phyloP scores from a whole-genome alignment of 2,113 vertebrate species.

The Gopherus flavomarginatus region DNA sequence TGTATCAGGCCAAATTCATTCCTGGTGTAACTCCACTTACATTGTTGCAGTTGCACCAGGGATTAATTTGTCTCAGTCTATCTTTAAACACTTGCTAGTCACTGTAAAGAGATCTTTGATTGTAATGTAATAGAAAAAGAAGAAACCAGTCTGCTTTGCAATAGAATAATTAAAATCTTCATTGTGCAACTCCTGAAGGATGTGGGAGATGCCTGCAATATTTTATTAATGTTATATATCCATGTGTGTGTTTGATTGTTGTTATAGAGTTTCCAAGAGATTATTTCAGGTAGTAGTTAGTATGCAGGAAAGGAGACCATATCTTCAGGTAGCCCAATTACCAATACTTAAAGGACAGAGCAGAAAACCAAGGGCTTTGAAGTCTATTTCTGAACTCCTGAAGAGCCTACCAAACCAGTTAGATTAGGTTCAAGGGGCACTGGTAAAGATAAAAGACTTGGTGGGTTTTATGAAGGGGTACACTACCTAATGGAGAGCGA shows the following conservation, averaged over 20 bases:
- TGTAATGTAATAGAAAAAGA: not conserved
- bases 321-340: not conserved
- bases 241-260: not conserved
- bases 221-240: not conserved
- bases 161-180: not conserved
- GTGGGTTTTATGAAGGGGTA: not conserved
- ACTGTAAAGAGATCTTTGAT: not conserved
- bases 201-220: not conserved
- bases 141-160: not conserved
- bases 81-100: conserved; percentile 10
- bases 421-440: not conserved
- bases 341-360: not conserved
- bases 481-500: not conserved
- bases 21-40: not conserved
- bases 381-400: not conserved
- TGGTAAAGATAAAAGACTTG: not conserved
- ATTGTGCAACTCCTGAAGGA: not conserved
- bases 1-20: not conserved
- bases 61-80: not conserved
- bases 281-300: not conserved
- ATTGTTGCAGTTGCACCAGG: not conserved
- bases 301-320: not conserved
- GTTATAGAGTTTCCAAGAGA: not conserved
- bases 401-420: not conserved
- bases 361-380: not conserved